Conservation (phyloP, 1,140 invertebrate species). For the Schlechtendalia chinensis region DNA sequence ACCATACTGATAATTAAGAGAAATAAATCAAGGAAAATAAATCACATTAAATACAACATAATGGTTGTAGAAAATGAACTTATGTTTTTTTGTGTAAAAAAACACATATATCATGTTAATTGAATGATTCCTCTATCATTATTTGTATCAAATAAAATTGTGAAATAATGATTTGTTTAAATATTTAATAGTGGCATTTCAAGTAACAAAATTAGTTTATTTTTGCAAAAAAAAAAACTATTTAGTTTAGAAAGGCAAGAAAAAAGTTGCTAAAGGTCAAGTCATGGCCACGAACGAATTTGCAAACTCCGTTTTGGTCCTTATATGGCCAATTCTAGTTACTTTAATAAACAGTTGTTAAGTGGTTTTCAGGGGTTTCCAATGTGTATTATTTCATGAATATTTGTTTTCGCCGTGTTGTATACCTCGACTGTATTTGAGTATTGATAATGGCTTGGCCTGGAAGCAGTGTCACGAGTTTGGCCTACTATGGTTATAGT, state of each 20-base stretch:
- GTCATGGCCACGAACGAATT: conserved; percentile 30
- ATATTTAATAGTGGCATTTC: not conserved
- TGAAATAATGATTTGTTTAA: not conserved
- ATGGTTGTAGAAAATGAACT: too few relatives aligned
- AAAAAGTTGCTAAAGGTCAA: conserved; percentile 25
- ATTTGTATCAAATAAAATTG: not conserved
- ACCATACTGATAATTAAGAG: too few relatives aligned
- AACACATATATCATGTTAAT: too few relatives aligned
- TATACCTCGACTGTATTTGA: conserved; percentile 9
- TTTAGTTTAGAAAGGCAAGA: conserved; percentile 23
- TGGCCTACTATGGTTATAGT: conserved; percentile 35
- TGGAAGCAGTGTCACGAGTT: conserved; percentile 46
- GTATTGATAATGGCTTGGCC: conserved; percentile 21
- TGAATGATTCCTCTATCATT: too few relatives aligned
- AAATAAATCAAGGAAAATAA: too few relatives aligned
- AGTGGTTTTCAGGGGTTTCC: conserved; percentile 42
- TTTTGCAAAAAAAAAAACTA: not conserved
- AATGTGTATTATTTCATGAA: conserved; percentile 22
- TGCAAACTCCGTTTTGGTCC: conserved; percentile 33
- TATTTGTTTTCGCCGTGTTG: conserved; percentile 12
- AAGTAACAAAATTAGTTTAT: not conserved
- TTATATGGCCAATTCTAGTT: conserved; percentile 45
- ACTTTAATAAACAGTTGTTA: conserved; percentile 39
- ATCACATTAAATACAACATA: too few relatives aligned
- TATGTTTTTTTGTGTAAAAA: too few relatives aligned